Evolutionary conservation across 1,140 invertebrate genomes (phyloP).

Genomic region (Lycorma delicatula): DNA sequence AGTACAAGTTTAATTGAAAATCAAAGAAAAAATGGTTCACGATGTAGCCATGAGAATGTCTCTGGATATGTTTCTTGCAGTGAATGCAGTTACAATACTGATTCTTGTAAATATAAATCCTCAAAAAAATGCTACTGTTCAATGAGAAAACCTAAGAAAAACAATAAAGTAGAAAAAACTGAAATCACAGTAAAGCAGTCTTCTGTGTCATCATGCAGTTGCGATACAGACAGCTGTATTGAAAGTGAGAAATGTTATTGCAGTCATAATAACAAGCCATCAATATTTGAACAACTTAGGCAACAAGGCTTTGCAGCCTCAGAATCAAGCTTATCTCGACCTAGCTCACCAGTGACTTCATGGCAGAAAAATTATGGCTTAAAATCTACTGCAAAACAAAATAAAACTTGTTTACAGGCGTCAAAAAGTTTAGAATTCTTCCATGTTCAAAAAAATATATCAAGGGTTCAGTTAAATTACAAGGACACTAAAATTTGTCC

Average conservation of each 20-base stretch:
- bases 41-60: conserved; percentile 27
- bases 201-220: conserved; percentile 45
- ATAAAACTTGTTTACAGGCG: conserved; percentile 27
- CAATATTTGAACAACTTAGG: conserved; percentile 43
- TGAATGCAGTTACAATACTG: conserved; percentile 74
- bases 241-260: conserved; percentile 87
- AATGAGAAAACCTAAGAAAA: conserved; percentile 31
- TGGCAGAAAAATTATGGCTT: conserved; percentile 31
- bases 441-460: neutral
- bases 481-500: neutral
- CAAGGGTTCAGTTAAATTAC: neutral
- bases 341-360: conserved; percentile 28
- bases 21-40: neutral
- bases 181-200: conserved; percentile 6
- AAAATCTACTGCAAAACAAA: conserved; percentile 28
- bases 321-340: conserved; percentile 39
- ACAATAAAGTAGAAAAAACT: neutral
- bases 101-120: conserved; percentile 61
- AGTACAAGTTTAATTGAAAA: too few species aligned
- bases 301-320: conserved; percentile 45
- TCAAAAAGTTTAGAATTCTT: conserved; percentile 49
- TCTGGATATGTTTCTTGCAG: conserved; percentile 71
- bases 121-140: conserved; percentile 72
- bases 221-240: conserved; percentile 76
- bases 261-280: conserved; percentile 30